A percentile compares a stretch with the other conserved stretches of the same genome.
phyloP scores from a whole-genome alignment of 2,113 vertebrate genomes.

The Quiscalus mexicanus region DNA sequence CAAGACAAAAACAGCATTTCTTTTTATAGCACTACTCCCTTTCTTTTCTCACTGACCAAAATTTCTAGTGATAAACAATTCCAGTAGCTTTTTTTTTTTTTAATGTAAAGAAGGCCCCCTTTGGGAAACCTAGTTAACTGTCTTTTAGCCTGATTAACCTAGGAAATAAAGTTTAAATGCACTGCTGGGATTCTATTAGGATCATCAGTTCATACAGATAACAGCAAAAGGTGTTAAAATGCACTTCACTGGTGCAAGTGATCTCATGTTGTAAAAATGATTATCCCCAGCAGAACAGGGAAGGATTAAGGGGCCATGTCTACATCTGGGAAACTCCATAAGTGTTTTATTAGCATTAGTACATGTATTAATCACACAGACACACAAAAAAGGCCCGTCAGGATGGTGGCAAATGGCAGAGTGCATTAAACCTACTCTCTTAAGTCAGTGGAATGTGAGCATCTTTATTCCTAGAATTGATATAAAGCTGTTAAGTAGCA shows the following conservation, averaged over 20 bases:
- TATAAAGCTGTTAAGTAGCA: neutral
- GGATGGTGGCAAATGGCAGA: neutral
- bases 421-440: neutral
- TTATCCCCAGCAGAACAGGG: constrained; percentile 54
- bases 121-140: constrained; percentile 59
- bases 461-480: neutral
- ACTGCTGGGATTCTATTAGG: constrained; percentile 57
- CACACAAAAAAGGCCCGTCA: neutral
- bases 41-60: neutral
- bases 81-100: neutral
- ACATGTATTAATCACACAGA: neutral
- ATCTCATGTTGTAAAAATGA: constrained; percentile 73
- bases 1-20: constrained; percentile 29
- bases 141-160: constrained; percentile 73
- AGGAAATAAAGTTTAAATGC: constrained; percentile 69
- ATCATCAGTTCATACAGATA: constrained; percentile 44
- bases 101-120: neutral
- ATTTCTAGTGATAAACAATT: constrained; percentile 34
- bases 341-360: constrained; percentile 36
- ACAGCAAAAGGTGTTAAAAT: constrained; percentile 56
- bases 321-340: neutral
- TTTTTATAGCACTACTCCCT: neutral
- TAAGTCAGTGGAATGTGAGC: neutral
- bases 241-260: constrained; percentile 40
- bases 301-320: constrained; percentile 49